Conservation (phyloP, 2,113 vertebrate genomes). For the Cololabis saira region DNA sequence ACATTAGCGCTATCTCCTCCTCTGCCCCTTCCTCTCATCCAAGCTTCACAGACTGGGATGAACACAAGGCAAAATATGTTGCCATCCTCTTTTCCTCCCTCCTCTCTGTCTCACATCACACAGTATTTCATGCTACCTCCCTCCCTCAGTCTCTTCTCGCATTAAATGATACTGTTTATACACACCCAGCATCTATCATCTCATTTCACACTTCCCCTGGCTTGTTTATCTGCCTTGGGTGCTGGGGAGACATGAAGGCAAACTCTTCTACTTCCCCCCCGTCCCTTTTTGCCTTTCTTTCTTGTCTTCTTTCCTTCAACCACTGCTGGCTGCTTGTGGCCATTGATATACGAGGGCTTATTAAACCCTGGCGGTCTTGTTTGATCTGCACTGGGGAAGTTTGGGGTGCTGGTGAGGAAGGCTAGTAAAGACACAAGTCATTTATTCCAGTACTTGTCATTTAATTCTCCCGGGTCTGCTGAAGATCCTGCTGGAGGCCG, state of each 20-base stretch:
- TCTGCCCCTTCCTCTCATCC: conserved; percentile 42
- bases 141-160: conserved; percentile 55
- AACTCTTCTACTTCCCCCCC: conserved; percentile 46
- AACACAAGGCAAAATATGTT: conserved; percentile 28
- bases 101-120: conserved; percentile 54
- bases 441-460: conserved; percentile 65
- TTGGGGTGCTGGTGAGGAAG: conserved; percentile 48
- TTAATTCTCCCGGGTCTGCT: conserved; percentile 59
- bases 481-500: conserved; percentile 58
- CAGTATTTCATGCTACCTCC: conserved; percentile 63
- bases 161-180: conserved; percentile 79
- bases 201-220: conserved; percentile 76
- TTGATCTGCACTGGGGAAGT: conserved; percentile 62
- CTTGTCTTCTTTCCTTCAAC: conserved; percentile 52
- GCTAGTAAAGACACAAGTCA: conserved; percentile 68
- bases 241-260: conserved; percentile 74
- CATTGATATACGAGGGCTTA: conserved; percentile 68
- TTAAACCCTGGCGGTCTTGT: conserved; percentile 66
- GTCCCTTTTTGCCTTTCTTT: conserved; percentile 43
- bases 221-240: conserved; percentile 77
- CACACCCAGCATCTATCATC: conserved; percentile 78
- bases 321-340: conserved; percentile 61
- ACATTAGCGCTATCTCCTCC: conserved; percentile 20
- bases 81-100: conserved; percentile 29
- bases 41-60: conserved; percentile 54